A percentile compares a stretch with the other conserved stretches of the same genome.
These are phyloP conservation scores for Petrocephalus sullivani DNA, from an alignment of 2,797 vertebrate species.

Conservation along the genomic window DNA sequence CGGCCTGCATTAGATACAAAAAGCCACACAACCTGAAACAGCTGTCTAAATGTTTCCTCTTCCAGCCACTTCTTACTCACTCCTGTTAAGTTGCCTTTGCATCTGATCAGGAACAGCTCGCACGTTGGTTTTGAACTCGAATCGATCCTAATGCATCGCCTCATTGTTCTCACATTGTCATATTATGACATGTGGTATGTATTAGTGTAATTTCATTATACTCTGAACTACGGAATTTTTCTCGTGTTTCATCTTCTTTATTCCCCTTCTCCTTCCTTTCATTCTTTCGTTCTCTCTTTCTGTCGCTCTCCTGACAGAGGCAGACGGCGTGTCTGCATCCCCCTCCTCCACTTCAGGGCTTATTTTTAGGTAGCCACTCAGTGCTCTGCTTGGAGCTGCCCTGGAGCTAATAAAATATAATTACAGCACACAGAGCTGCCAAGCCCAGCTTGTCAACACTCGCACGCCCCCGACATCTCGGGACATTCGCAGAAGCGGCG, in stretches of 20 bases:
- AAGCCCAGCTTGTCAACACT: conserved; percentile 7
- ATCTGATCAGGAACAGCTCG: background rate
- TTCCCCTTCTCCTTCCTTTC: background rate
- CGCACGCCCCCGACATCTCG: background rate
- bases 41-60: background rate
- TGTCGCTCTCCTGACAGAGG: background rate
- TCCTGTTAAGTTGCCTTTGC: background rate
- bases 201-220: background rate
- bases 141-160: background rate
- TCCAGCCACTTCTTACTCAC: background rate
- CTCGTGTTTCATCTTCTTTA: background rate
- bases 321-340: background rate
- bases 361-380: background rate
- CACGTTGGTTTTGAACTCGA: background rate
- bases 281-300: background rate
- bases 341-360: background rate
- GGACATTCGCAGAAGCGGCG: background rate
- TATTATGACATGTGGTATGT: background rate
- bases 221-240: background rate
- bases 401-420: conserved; percentile 18
- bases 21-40: background rate
- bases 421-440: background rate
- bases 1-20: background rate
- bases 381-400: background rate
- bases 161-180: background rate